These are phyloP conservation scores for Agapornis canus DNA, from an alignment of 2,797 vertebrate genomes.

Conservation along the genomic window DNA sequence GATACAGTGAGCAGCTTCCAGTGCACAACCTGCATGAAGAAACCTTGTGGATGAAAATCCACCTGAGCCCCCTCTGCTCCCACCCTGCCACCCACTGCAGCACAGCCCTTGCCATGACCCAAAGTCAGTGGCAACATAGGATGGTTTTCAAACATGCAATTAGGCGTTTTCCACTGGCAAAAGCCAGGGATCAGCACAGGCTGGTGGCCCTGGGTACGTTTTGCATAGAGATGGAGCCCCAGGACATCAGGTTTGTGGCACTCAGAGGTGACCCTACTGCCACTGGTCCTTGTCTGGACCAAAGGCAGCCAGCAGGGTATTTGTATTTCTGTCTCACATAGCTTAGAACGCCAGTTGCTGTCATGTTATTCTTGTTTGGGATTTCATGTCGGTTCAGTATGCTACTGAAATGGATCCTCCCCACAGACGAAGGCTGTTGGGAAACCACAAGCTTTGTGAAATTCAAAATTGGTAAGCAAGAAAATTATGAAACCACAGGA, in stretches of 20 bases:
- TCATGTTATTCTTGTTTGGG: background rate
- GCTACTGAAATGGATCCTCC: constrained; percentile 54
- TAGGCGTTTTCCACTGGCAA: background rate
- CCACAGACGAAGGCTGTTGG: constrained; percentile 25
- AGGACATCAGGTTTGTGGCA: accelerated
- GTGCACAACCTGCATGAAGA: background rate
- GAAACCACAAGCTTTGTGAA: constrained; percentile 63
- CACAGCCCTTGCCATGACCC: background rate
- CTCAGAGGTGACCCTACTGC: background rate
- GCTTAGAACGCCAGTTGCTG: background rate
- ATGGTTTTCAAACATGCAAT: background rate
- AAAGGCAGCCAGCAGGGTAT: background rate
- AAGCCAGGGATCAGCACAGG: background rate
- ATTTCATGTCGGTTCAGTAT: constrained; percentile 16
- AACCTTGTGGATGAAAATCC: background rate
- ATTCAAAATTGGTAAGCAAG: constrained; percentile 32
- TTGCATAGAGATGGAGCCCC: background rate
- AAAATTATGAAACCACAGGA: constrained; percentile 60
- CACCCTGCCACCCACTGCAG: background rate
- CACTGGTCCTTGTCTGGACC: background rate
- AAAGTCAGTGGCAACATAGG: accelerated
- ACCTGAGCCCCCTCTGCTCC: background rate
- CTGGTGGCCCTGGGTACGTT: background rate
- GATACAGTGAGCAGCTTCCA: background rate
- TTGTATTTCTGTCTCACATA: background rate